These are phyloP conservation scores for Kradibia gibbosae DNA, from an alignment of 1,140 invertebrate species.

Conservation along the genomic window DNA sequence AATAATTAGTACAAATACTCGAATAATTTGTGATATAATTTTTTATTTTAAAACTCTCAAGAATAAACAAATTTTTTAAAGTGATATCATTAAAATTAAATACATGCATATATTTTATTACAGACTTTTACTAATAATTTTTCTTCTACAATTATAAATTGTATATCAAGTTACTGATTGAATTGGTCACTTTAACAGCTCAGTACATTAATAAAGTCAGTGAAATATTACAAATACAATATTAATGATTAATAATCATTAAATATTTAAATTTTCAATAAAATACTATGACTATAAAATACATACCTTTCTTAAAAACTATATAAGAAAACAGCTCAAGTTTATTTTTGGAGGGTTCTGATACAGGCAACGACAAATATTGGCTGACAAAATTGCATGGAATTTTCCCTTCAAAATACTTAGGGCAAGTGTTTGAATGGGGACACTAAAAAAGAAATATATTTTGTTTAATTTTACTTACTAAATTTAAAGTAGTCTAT, in stretches of 20 bases:
- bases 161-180: no score
- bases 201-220: no score
- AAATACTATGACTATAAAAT: slow-evolving; percentile 42
- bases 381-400: slow-evolving; percentile 85
- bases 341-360: slow-evolving; percentile 62
- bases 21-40: neutral
- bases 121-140: no score
- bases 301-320: slow-evolving; percentile 83
- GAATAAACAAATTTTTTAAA: neutral
- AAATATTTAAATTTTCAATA: slow-evolving; percentile 26
- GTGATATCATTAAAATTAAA: no score
- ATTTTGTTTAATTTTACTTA: neutral
- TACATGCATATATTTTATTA: no score
- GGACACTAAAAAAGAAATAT: slow-evolving; percentile 78
- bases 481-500: no score
- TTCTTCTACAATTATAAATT: no score
- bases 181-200: no score
- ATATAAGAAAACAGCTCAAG: slow-evolving; percentile 82
- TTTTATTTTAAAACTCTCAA: neutral
- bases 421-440: slow-evolving; percentile 84
- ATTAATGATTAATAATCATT: slow-evolving; percentile 12
- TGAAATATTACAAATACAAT: slow-evolving; percentile 16
- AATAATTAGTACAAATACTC: no score
- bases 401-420: slow-evolving; percentile 74
- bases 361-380: slow-evolving; percentile 76